Percentiles rank a stretch among this genome's conserved stretches.
Conservation (phyloP, 2,888 invertebrate species). For the Scelioninae gen. 1 region DNA sequence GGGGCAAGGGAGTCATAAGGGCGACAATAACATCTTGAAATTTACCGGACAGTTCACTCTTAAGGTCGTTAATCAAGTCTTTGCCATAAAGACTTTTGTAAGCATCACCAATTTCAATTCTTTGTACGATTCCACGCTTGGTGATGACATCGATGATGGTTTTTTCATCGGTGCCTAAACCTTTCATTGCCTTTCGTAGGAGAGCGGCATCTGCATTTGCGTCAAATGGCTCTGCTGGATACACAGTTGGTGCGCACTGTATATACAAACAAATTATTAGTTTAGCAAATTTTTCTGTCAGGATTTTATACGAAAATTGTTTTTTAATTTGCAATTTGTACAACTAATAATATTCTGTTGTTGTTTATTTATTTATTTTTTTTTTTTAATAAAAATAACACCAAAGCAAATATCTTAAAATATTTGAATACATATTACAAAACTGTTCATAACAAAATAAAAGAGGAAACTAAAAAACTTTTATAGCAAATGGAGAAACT, state of each 20-base stretch:
- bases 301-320: too few relatives aligned
- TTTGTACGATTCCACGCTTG: slow-evolving; percentile 94
- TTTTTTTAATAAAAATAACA: too few relatives aligned
- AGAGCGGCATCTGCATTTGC: slow-evolving; percentile 93
- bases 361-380: too few relatives aligned
- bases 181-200: slow-evolving; percentile 96
- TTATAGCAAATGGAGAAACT: too few relatives aligned
- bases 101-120: slow-evolving; percentile 94
- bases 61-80: slow-evolving; percentile 92
- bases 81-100: slow-evolving; percentile 96
- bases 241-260: slow-evolving; percentile 94
- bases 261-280: too few relatives aligned
- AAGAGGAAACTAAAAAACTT: too few relatives aligned
- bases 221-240: slow-evolving; percentile 94
- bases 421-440: too few relatives aligned
- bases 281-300: too few relatives aligned
- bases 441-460: too few relatives aligned
- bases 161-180: slow-evolving; percentile 93
- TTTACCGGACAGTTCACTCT: slow-evolving; percentile 94
- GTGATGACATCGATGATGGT: slow-evolving; percentile 95
- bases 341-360: too few relatives aligned
- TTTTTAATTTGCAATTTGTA: too few relatives aligned
- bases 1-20: slow-evolving; percentile 94
- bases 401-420: too few relatives aligned
- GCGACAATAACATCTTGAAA: slow-evolving; percentile 96